Percentiles rank a stretch among this genome's conserved stretches.
These are phyloP conservation scores for Gorsachius goisagi DNA, from an alignment of 2,113 vertebrate species.

Conservation along the genomic window DNA sequence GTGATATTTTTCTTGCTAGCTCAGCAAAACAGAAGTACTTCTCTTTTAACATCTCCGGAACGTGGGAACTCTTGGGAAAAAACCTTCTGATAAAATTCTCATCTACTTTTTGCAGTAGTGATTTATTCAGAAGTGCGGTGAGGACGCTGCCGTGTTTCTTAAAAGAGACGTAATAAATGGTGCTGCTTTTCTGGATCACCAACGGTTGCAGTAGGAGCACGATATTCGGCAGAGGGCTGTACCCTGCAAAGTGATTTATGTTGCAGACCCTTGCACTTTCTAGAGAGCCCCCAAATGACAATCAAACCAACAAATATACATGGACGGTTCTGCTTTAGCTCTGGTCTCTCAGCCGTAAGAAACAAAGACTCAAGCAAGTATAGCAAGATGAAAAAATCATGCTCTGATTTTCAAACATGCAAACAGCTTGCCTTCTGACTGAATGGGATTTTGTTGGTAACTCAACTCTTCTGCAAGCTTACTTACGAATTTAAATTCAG, in stretches of 20 bases:
- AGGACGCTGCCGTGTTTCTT: not conserved
- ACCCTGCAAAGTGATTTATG: not conserved
- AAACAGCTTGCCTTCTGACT: not conserved
- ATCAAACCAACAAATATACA: not conserved
- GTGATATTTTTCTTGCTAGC: not conserved
- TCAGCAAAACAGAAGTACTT: not conserved
- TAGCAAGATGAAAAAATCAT: not conserved
- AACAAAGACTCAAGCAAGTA: not conserved
- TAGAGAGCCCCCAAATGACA: not conserved
- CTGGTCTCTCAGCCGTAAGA: not conserved
- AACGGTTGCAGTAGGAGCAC: not conserved
- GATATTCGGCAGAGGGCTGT: not conserved
- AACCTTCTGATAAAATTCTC: not conserved
- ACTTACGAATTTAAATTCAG: not conserved
- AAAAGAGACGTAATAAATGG: not conserved
- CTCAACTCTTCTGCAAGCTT: not conserved
- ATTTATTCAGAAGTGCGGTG: not conserved
- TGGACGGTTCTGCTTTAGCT: not conserved
- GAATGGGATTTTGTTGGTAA: not conserved
- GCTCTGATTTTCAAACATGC: not conserved
- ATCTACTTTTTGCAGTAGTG: not conserved
- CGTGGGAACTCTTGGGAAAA: accelerated
- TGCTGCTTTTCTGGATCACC: not conserved
- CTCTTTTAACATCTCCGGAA: not conserved
- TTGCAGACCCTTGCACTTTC: not conserved